Evolutionary conservation across 2,888 invertebrate genomes (phyloP), one percentile per base, ranked within the genome.

Genomic region (Drosophila koepferae): DNA sequence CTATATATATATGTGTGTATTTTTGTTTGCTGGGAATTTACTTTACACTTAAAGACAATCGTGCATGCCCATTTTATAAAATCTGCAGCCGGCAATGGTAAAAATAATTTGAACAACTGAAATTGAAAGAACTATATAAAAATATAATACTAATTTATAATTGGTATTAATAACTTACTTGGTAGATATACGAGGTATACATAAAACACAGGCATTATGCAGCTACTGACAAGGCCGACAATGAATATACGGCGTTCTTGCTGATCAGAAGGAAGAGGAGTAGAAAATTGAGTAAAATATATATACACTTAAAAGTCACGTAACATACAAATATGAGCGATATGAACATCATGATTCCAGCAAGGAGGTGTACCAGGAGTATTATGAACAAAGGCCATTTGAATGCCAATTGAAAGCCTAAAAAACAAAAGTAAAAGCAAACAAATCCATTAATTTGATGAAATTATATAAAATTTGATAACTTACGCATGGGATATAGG

Each of bases 291-390:
- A 20, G 20, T 34, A 18, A 53, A 14, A 36, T 20, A 14, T 1
- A 18, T 18, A 12, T 51, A 8, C 10, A 48, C 9, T 28, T 14
- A 16, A 46, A 28, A 1, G 28, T 6, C 28, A 28, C 28, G 48
- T 18, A 34, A 18, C 31, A 41, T 41, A 55, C 55, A 55, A 3
- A 41, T n/a, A 55, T 28, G 2, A 55, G 10, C 2, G 55, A 38
- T 41, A 55, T 55, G 7, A 55, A 41, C 55, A 55, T 55, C 28
- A 28, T n/a, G 31, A 55, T 31, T 12, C 55, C 55, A 28, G 40
- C 9, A 4, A n/a, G 1, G 3, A 55, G 55, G 31, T 55, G 55
- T 3, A 55, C 28, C 10, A 41, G 6, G 3, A 55, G 41, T 12
- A 41, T 0, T 18, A 14, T 10, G 6, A 51, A 2, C 12, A 51